These are phyloP conservation scores for Condylura cristata DNA, from an alignment of 2,113 vertebrate species.

Conservation along the genomic window DNA sequence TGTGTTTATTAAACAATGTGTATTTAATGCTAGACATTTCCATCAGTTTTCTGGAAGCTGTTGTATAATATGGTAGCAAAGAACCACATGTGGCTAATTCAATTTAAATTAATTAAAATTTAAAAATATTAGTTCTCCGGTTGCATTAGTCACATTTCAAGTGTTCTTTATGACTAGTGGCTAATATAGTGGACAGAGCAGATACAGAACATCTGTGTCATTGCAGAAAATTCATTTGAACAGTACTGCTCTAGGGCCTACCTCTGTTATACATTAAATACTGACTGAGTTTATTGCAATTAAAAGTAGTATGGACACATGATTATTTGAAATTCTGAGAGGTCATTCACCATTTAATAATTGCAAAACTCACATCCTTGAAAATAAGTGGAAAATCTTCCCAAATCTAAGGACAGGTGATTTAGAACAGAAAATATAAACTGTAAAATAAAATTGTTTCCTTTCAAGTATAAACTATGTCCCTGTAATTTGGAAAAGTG, in stretches of 20 bases:
- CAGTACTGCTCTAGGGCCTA: not conserved
- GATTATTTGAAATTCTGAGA: conserved; percentile 44
- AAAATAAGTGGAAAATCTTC: conserved; percentile 29
- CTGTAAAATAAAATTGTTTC: not conserved
- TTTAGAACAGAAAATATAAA: not conserved
- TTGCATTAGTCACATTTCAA: not conserved
- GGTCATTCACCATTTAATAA: conserved; percentile 28
- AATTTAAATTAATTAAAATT: conserved; percentile 6
- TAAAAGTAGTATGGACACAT: not conserved
- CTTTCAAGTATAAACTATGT: conserved; percentile 16
- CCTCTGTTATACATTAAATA: not conserved
- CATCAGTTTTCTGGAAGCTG: not conserved
- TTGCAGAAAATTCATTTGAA: not conserved
- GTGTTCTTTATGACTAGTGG: not conserved
- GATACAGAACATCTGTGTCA: not conserved
- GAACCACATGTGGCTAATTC: not conserved
- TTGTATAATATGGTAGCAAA: not conserved
- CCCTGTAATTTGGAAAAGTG: not conserved
- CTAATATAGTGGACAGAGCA: not conserved
- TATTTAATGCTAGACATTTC: conserved; percentile 6
- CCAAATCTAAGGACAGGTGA: not conserved
- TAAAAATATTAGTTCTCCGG: not conserved
- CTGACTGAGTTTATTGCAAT: not conserved
- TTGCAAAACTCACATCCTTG: not conserved
- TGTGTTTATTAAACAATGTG: conserved; percentile 15